Evolutionary conservation across 2,797 vertebrate species (phyloP), one percentile per base, ranked within the genome.

Genomic region (Huso huso): DNA sequence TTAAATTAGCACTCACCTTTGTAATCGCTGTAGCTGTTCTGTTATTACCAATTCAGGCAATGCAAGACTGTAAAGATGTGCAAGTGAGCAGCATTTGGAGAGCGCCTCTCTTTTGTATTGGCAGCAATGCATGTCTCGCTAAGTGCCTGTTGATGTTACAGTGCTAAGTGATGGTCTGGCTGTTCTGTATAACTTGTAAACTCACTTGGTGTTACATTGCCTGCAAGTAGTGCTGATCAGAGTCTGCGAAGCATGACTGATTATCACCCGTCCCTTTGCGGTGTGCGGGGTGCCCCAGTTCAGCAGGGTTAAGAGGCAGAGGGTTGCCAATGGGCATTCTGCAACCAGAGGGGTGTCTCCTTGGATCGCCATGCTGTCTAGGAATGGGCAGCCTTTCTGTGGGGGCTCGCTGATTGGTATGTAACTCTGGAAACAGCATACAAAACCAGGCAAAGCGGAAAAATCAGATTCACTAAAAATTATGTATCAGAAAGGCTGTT

Each of bases 251-350:
- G 59, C 7, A 4, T 8, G 59, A n/a, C 7, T 61, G 10, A 13
- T 13, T 13, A 15, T 6, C 8, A 8, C 10, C 9, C 18, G 51
- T 65, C 15, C 51, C 18, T 6, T 74, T 79, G 37, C 74, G 86
- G 86, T 84, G 73, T 88, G 86, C 69, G 84, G 84, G 57, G 66
- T 64, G 8, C 84, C 84, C 48, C 74, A n/a, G 62, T 76, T 85
- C 67, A 78, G 76, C 69, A 65, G 80, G 66, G 76, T 68, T 23
- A 59, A 71, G 3, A 55, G 78, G n/a, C 66, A 74, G 69, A 78
- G 62, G 55, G 83, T 85, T 69, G 59, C 75, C 11, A 70, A 12
- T 1, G 82, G 83, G 57, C 76, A 1, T 15, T 71, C 65, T 0
- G 74, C 70, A 4, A 69, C 78, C 50, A 80, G 64, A 63, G 84